Evolutionary conservation across 2,797 vertebrate species (phyloP), one percentile per base, ranked within the genome.

Genomic region (Triplophysa bombifrons): DNA sequence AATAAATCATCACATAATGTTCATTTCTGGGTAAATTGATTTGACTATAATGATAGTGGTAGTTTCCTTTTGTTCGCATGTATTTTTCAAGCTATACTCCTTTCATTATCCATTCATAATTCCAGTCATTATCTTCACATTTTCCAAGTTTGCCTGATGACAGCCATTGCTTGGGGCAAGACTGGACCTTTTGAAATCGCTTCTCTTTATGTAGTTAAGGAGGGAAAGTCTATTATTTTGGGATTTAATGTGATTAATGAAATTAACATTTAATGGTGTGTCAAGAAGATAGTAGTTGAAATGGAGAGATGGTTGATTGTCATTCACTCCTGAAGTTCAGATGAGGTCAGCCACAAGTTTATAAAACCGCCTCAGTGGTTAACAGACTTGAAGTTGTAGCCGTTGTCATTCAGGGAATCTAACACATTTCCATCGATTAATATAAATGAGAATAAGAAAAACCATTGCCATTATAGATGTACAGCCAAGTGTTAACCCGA

Each of bases 121-220:
- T 64, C 16, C 61, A 64, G 61, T 64, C 8, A 64, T 64, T 64
- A 64, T 64, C 14, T 63, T 38, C 61, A 11, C 58, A 60, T 60
- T 22, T 60, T 78, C 74, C 75, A 80, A 84, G 77, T 81, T 84
- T 63, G 63, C 73, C 82, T 71, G 61, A 78, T 82, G 75, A 48
- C 74, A 50, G 74, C 67, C 76, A 75, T 82, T 69, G 85, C 85
- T 86, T 72, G 72, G 69, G 83, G 85, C 83, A 86, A 86, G 80
- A 82, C 68, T 76, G 69, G 51, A 70, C 78, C 82, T 82, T 84
- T 86, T 81, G 78, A 83, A 84, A 80, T 70, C 44, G 46, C 30
- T 78, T 73, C 74, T 63, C 71, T 85, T 84, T 82, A 81, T 80
- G 48, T 63, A 79, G 85, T 86, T 81, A 77, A 79, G 56, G 79